phyloP scores from a whole-genome alignment of 2,888 invertebrate genomes.

The Dryobota labecula region DNA sequence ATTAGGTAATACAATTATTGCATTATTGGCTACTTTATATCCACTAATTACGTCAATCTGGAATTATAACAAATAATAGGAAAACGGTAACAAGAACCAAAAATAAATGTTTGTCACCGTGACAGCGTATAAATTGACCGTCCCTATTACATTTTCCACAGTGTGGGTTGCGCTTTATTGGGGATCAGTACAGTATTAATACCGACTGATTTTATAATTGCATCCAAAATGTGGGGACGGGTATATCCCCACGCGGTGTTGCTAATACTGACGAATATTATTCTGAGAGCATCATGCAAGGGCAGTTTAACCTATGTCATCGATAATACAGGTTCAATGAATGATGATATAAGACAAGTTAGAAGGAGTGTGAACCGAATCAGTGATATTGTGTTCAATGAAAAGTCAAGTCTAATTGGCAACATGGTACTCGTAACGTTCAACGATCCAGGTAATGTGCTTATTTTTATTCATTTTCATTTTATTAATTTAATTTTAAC shows the following conservation, averaged over 20 bases:
- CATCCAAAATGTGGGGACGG: slow-evolving; percentile 42
- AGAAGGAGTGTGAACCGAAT: slow-evolving; percentile 59
- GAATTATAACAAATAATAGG: slow-evolving; percentile 1
- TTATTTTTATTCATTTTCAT: no score
- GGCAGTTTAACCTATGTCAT: slow-evolving; percentile 70
- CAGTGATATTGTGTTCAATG: slow-evolving; percentile 62
- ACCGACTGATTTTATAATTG: neutral
- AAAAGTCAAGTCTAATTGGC: slow-evolving; percentile 65
- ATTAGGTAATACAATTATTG: no score
- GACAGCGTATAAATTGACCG: slow-evolving; percentile 22
- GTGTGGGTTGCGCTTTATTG: neutral
- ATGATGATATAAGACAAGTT: slow-evolving; percentile 63
- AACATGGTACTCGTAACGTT: slow-evolving; percentile 73
- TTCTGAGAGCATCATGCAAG: slow-evolving; percentile 54
- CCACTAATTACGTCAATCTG: neutral
- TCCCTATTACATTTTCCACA: neutral
- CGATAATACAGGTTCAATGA: slow-evolving; percentile 71
- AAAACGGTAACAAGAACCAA: slow-evolving; percentile 7
- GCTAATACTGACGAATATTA: slow-evolving; percentile 38
- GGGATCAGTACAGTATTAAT: neutral
- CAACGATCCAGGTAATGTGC: slow-evolving; percentile 71
- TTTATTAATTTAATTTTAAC: no score
- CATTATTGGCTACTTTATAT: no score
- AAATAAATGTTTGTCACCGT: slow-evolving; percentile 12
- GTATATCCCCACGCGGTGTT: slow-evolving; percentile 27